Conservation (phyloP, 2,113 vertebrate genomes). For the Gymnorhina tibicen region DNA sequence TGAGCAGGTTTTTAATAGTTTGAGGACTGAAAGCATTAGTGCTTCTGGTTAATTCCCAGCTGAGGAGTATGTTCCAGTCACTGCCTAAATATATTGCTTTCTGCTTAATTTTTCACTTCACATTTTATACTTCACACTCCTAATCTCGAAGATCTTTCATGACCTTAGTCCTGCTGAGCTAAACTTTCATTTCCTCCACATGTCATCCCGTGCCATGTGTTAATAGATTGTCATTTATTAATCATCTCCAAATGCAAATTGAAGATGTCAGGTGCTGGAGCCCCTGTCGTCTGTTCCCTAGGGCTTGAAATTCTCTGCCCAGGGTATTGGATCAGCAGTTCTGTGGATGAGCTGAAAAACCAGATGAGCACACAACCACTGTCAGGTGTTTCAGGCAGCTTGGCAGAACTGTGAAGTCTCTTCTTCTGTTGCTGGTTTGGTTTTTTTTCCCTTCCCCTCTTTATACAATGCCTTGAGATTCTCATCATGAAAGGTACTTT, state of each 20-base stretch:
- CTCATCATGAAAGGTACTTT: neutral
- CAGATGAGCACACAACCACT: neutral
- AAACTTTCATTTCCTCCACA: neutral
- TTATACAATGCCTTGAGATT: neutral
- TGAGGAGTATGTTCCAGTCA: neutral
- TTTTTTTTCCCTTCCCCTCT: rapidly evolving
- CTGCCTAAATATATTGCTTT: neutral
- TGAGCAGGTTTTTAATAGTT: neutral
- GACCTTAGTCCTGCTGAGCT: neutral
- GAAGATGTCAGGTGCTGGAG: neutral
- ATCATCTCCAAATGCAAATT: conserved; percentile 20
- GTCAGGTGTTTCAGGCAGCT: neutral
- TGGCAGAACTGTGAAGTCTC: neutral
- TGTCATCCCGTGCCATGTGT: neutral
- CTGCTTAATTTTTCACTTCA: neutral
- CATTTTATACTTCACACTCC: neutral
- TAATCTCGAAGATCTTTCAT: neutral
- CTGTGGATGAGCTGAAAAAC: neutral
- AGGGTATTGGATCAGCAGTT: neutral
- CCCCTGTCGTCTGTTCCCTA: neutral
- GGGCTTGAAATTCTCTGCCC: neutral
- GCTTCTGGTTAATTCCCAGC: neutral
- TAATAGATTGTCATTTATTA: conserved; percentile 24
- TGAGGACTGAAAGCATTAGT: neutral
- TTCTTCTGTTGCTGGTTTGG: neutral